Evolutionary conservation across 2,113 vertebrate species (phyloP), one percentile per base, ranked within the genome.

Genomic region (Pontoporia blainvillei): DNA sequence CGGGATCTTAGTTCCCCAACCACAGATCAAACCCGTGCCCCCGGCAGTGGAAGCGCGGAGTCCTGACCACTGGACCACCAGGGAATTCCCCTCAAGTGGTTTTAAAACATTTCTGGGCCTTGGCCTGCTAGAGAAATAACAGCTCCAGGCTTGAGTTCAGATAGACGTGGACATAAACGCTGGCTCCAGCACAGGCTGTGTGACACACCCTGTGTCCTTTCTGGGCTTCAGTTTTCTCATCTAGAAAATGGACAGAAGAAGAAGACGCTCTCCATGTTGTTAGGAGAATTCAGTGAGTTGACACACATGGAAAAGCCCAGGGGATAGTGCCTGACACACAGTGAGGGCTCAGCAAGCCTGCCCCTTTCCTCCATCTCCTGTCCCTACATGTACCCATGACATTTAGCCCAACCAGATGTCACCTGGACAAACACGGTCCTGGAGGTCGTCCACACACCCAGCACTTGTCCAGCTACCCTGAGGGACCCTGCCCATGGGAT

Each of bases 241-340:
- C 54, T 57, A 69, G 86, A 46, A 52, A 66, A 31, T 46, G 79
- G 44, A 49, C 31, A 78, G 54, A n/a, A 29, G 12, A 78, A 46
- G 49, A 31, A 23, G 46, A 31, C 31, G 4, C 41, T 82, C 46
- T 34, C 44, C 3, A 0, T 18, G 14, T 41, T 54, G 44, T 12
- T 54, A 3, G 39, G 31, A 81, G 49, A 78, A 67, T 27, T n/a
- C 66, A 31, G 1, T 3, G 39, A 39, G n/a, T 49, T 76, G 17
- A 46, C 41, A 71, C 59, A 17, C 0, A 0, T 7, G n/a, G 39
- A 18, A 39, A 25, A 66, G 44, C 10, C n/a, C 67, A 12, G 7
- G 29, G 4, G 27, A 7, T 0, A 29, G 34, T 0, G 6, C 36
- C 54, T 18, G 20, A 31, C 18, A 21, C 36, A 14, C 0, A 0